Evolutionary conservation across 2,797 vertebrate genomes (phyloP), one percentile per base, ranked within the genome.

Genomic region (Parauchenoglanis punctatus): DNA sequence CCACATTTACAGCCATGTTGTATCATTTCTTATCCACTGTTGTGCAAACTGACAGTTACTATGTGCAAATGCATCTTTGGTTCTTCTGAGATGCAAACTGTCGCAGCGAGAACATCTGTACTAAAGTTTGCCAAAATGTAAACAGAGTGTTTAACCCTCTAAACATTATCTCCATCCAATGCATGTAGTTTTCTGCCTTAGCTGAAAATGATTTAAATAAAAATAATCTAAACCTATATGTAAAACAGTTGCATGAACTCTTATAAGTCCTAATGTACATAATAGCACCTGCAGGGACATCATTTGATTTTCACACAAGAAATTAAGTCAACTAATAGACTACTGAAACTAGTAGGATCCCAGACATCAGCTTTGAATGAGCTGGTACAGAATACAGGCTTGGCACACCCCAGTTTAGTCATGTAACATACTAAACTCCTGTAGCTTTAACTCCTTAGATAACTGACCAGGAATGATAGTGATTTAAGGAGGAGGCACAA

Each of bases 401-500:
- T 67, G 63, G 54, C 58, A 49, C 85, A 81, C 1, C 11, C 18
- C 44, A 61, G 20, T 25, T 28, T 15, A 58, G 35, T 75, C 61
- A 67, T 28, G 18, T 31, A 88, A 85, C 49, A 54, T 80, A 25
- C 63, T 28, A 17, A 88, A 67, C 23, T 11, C 63, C 56, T 17
- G 68, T 20, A 70, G 15, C 35, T 78, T 86, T 59, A 68, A 67
- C 84, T 81, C 44, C 3, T 84, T 83, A 49, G 65, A 82, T 82
- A 81, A 63, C 65, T 85, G 83, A 87, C 56, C 49, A 49, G 83
- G 35, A 83, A 86, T 35, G 25, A 68, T 77, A 54, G 15, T 25
- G 78, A 67, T 85, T 83, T 78, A 77, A 88, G 72, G 77, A 72
- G 58, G 68, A 77, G 63, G 86, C 61, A 56, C 80, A 81, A 65